A percentile compares a stretch with the other conserved stretches of the same genome.
phyloP scores from a whole-genome alignment of 2,888 invertebrate genomes.

The Ochropleura plecta region DNA sequence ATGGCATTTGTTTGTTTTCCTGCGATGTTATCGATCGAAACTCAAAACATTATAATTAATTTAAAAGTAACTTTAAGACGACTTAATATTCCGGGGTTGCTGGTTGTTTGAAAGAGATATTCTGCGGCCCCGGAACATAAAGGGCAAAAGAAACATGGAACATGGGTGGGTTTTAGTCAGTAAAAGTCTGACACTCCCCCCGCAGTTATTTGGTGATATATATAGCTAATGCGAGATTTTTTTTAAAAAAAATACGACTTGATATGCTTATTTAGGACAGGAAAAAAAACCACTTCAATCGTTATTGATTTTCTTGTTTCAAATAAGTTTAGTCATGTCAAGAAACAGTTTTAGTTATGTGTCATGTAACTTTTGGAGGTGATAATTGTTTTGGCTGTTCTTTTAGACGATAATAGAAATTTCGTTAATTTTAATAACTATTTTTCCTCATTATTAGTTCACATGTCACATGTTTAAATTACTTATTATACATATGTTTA shows the following conservation, averaged over 20 bases:
- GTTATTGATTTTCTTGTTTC: not conserved
- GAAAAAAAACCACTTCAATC: not conserved
- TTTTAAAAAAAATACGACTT: too few species aligned
- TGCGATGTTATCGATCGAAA: not conserved
- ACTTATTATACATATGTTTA: constrained; percentile 4
- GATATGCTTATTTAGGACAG: constrained; percentile 6
- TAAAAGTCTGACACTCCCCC: too few species aligned
- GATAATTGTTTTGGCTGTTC: not conserved
- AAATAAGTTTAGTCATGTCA: not conserved
- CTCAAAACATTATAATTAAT: not conserved
- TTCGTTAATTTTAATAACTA: not conserved
- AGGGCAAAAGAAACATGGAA: too few species aligned
- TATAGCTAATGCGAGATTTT: too few species aligned
- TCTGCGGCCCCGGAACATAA: too few species aligned
- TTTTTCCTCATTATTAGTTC: constrained; percentile 2
- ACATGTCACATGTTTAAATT: not conserved
- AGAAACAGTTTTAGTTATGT: not conserved
- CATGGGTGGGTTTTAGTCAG: too few species aligned
- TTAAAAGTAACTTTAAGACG: not conserved
- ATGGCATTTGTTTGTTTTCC: not conserved
- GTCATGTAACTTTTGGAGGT: not conserved
- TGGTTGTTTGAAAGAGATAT: too few species aligned
- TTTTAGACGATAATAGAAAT: not conserved
- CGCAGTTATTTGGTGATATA: too few species aligned
- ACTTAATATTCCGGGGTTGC: too few species aligned